Conservation (phyloP, 2,888 invertebrate species). For the Apamea sordens region DNA sequence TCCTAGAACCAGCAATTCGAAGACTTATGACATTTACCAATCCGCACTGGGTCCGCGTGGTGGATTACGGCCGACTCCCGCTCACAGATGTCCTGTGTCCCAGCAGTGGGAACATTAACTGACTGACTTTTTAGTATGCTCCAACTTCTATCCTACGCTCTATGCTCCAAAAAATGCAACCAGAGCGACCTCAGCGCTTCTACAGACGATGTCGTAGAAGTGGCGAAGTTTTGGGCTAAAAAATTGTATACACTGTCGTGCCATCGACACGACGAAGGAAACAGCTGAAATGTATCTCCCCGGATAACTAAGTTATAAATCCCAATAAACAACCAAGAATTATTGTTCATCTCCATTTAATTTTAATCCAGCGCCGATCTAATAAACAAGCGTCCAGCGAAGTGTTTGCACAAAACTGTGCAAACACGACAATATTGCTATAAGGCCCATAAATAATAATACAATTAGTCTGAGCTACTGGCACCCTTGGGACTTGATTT, state of each 20-base stretch:
- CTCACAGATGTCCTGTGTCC: background rate
- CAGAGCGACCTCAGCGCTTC: background rate
- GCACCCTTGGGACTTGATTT: conserved; percentile 76
- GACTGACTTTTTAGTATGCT: background rate
- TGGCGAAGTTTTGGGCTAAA: too few relatives aligned
- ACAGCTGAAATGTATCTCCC: background rate
- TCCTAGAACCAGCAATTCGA: background rate
- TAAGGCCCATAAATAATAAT: conserved; percentile 81
- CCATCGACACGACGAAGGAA: background rate
- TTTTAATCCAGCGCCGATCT: conserved; percentile 54
- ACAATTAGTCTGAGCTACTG: conserved; percentile 76
- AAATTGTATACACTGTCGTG: background rate
- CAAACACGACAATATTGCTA: conserved; percentile 76
- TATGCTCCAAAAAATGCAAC: background rate
- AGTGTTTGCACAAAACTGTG: conserved; percentile 71
- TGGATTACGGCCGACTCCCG: background rate
- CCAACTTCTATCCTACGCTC: too few relatives aligned
- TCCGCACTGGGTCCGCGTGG: background rate
- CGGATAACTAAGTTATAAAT: conserved; percentile 5
- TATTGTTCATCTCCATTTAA: conserved; percentile 53
- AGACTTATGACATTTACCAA: background rate
- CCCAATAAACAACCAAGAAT: conserved; percentile 32
- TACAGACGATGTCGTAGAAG: background rate
- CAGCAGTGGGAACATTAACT: background rate
- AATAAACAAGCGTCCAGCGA: conserved; percentile 66